Conservation (phyloP, 1,140 invertebrate species). For the Zaprionus vittiger region DNA sequence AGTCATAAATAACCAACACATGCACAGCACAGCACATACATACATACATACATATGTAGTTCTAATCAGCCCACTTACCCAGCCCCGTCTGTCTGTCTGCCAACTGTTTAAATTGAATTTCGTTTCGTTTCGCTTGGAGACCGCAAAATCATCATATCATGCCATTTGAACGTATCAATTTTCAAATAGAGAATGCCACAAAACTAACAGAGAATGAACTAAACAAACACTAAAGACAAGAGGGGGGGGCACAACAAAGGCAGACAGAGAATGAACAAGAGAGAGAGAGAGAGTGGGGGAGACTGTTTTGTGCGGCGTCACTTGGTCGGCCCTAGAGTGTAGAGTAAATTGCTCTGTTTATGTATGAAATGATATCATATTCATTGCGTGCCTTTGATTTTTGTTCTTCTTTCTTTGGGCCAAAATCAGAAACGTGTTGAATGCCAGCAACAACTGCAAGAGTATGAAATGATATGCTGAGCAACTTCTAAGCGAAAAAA, state of each 20-base stretch:
- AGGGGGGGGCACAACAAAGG: neutral
- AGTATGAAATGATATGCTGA: slow-evolving; percentile 49
- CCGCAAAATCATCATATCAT: slow-evolving; percentile 14
- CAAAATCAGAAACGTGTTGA: slow-evolving; percentile 65
- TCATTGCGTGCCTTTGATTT: slow-evolving; percentile 47
- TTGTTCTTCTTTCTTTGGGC: slow-evolving; percentile 42
- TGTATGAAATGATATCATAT: slow-evolving; percentile 19
- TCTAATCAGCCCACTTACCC: slow-evolving; percentile 6
- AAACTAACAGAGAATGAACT: neutral
- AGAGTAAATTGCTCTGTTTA: slow-evolving; percentile 20
- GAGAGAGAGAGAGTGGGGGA: slow-evolving; percentile 6
- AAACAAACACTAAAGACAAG: slow-evolving; percentile 20
- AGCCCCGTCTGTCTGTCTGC: slow-evolving; percentile 2
- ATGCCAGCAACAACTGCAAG: slow-evolving; percentile 26
- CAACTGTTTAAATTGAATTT: slow-evolving; percentile 4
- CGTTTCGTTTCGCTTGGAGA: neutral
- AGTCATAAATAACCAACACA: neutral
- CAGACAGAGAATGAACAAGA: neutral
- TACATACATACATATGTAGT: neutral
- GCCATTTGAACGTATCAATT: slow-evolving; percentile 35
- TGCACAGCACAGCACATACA: neutral
- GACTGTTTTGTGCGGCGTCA: slow-evolving; percentile 44
- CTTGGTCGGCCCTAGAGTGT: slow-evolving; percentile 42
- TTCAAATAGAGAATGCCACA: slow-evolving; percentile 32
- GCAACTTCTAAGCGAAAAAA: slow-evolving; percentile 30